These are phyloP conservation scores for Ceriagrion tenellum DNA, from an alignment of 2,888 invertebrate genomes.

Conservation along the genomic window DNA sequence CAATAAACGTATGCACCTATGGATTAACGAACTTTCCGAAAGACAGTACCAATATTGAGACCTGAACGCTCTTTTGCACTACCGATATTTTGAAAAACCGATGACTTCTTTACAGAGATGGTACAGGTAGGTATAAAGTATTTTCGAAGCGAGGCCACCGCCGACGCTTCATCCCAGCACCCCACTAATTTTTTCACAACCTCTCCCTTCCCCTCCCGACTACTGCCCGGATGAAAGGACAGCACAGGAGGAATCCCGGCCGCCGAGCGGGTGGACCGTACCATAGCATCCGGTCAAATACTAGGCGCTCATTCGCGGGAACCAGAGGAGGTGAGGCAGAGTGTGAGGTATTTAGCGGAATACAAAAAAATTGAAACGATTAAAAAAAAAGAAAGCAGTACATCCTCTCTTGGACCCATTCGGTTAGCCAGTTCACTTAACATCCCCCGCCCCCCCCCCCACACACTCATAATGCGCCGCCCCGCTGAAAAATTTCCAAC, in stretches of 20 bases:
- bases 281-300: background rate
- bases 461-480: background rate
- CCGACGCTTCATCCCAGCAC: background rate
- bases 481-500: background rate
- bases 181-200: background rate
- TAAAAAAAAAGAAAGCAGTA: background rate
- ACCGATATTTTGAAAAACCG: too few relatives aligned
- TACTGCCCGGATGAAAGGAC: background rate
- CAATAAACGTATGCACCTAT: too few relatives aligned
- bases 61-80: too few relatives aligned
- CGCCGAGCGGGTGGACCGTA: background rate
- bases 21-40: too few relatives aligned
- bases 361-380: background rate
- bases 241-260: background rate
- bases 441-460: background rate
- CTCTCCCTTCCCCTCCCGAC: background rate
- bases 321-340: background rate
- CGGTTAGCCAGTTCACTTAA: slow-evolving; percentile 36
- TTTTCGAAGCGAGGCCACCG: too few relatives aligned
- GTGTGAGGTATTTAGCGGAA: slow-evolving; percentile 33
- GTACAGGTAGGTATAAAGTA: too few relatives aligned
- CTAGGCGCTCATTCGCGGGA: background rate
- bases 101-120: too few relatives aligned
- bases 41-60: too few relatives aligned
- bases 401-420: slow-evolving; percentile 2